Conservation (phyloP, 1,140 invertebrate species). For the Zaprionus ghesquierei region DNA sequence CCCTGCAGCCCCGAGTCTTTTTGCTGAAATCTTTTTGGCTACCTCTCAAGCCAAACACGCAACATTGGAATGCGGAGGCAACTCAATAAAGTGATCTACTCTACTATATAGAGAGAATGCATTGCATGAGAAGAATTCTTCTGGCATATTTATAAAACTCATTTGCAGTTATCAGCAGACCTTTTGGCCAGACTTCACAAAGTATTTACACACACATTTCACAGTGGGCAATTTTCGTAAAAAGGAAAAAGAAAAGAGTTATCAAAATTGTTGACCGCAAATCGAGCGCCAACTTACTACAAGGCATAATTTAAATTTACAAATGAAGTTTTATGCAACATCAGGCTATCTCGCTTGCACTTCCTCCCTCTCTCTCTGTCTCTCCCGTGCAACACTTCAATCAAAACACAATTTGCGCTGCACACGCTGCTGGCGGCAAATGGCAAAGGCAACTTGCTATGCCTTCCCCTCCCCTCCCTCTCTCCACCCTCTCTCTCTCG, state of each 20-base stretch:
- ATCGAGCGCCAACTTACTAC: constrained; percentile 38
- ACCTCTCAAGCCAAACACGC: constrained; percentile 11
- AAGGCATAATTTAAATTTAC: constrained; percentile 62
- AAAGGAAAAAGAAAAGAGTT: constrained; percentile 49
- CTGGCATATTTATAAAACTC: background rate
- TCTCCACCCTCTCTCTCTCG: background rate
- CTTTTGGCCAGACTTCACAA: background rate
- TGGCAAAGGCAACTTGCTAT: constrained; percentile 53
- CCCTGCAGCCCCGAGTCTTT: background rate
- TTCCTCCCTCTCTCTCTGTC: background rate
- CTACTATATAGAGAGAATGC: background rate
- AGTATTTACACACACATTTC: constrained; percentile 1
- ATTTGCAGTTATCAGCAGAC: background rate
- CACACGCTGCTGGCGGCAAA: constrained; percentile 67
- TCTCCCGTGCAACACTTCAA: constrained; percentile 57
- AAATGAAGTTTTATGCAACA: constrained; percentile 46
- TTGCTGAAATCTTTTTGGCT: background rate
- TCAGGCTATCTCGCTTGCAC: background rate
- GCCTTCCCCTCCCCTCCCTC: background rate
- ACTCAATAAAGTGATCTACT: background rate
- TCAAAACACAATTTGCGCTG: constrained; percentile 69
- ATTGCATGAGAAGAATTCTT: background rate
- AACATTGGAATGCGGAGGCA: background rate
- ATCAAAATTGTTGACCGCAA: constrained; percentile 59
- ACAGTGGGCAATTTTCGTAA: constrained; percentile 4